A percentile compares a stretch with the other conserved stretches of the same genome.
Evolutionary conservation across 2,888 invertebrate genomes (phyloP).

Genomic region (Leptopilina myrica): DNA sequence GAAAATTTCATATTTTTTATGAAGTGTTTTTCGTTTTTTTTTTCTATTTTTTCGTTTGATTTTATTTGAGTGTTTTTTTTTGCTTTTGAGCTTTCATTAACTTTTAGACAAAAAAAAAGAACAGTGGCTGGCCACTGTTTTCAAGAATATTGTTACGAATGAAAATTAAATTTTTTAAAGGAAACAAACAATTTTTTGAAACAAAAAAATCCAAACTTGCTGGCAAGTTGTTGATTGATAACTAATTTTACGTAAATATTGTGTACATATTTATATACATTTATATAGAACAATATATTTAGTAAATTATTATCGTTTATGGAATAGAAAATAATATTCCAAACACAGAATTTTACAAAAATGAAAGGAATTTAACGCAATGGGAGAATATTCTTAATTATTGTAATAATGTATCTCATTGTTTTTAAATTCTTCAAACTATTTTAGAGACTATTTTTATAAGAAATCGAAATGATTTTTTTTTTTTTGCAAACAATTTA

Average conservation of each 20-base stretch:
- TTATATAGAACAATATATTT: neutral
- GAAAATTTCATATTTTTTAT: neutral
- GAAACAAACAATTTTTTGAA: too few relatives aligned
- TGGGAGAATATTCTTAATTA: neutral
- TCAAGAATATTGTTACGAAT: neutral
- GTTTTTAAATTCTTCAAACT: neutral
- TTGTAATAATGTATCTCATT: neutral
- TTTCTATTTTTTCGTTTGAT: conserved; percentile 12
- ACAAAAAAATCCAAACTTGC: conserved; percentile 7
- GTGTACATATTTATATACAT: conserved; percentile 13
- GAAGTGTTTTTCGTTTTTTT: neutral
- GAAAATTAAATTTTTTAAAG: neutral
- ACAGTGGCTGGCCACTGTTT: conserved; percentile 22
- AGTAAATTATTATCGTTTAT: neutral
- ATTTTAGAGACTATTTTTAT: conserved; percentile 12
- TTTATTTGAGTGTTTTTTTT: conserved; percentile 20
- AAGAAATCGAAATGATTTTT: neutral
- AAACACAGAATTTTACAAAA: neutral
- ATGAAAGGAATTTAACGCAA: neutral
- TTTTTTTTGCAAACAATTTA: neutral
- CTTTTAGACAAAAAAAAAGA: neutral
- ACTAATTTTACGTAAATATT: conserved; percentile 14
- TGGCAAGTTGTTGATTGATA: conserved; percentile 22
- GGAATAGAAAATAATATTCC: neutral
- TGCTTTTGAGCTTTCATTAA: conserved; percentile 32